Conservation (phyloP, 1,140 invertebrate species). For the Aphelenchoides fujianensis region DNA sequence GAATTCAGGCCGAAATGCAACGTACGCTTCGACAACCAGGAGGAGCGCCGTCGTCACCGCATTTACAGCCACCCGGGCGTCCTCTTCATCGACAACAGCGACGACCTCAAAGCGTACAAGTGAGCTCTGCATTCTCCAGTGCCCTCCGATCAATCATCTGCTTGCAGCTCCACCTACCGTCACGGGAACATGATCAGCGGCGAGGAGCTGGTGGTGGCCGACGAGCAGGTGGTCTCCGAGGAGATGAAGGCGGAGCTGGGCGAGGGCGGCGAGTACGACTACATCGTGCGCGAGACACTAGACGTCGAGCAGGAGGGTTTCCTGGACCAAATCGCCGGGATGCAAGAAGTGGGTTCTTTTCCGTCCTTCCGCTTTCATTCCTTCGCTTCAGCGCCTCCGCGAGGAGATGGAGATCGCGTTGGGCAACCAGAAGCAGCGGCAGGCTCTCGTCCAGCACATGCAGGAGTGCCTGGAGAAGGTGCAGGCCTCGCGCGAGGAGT, state of each 20-base stretch:
- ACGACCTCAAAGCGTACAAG: conserved; percentile 19
- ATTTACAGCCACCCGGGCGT: not conserved
- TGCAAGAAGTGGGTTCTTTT: not conserved
- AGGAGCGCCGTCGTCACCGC: conserved; percentile 15
- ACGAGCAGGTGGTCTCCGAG: conserved; percentile 11
- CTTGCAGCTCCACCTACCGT: too few relatives aligned
- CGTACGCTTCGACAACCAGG: not conserved
- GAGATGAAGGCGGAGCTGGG: not conserved
- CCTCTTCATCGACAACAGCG: conserved; percentile 21
- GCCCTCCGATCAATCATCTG: too few relatives aligned
- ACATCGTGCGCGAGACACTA: not conserved
- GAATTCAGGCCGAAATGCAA: conserved; percentile 17
- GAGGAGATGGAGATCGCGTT: not conserved
- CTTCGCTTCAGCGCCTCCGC: not conserved
- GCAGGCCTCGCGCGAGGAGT: not conserved
- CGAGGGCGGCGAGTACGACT: conserved; percentile 3
- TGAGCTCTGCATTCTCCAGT: conserved; percentile 20
- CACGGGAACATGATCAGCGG: not conserved
- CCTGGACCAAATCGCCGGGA: not conserved
- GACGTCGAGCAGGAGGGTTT: not conserved
- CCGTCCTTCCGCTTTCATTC: not conserved
- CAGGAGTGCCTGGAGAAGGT: not conserved
- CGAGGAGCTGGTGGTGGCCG: conserved; percentile 17
- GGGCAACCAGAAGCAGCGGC: not conserved
- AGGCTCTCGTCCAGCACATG: not conserved